These are phyloP conservation scores for Nyctibius bracteatus DNA, from an alignment of 2,113 vertebrate species.

Conservation along the genomic window DNA sequence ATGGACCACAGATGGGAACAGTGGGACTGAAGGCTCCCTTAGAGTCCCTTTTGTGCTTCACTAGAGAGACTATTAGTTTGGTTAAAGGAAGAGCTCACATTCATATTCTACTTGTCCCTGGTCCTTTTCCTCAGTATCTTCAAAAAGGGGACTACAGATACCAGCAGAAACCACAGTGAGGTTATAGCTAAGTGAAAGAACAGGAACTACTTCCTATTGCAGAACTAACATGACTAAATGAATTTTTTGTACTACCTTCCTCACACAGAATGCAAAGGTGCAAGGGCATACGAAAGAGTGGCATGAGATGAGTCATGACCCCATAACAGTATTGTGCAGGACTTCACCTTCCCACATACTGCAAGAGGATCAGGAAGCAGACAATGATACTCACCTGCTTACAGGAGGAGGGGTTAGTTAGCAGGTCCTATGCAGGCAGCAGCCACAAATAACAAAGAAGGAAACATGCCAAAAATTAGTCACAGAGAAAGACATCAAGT, in stretches of 20 bases:
- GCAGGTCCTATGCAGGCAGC: slow-evolving; percentile 90
- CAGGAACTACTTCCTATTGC: background rate
- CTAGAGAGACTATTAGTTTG: background rate
- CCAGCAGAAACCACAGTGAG: background rate
- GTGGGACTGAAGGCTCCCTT: background rate
- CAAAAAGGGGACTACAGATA: background rate
- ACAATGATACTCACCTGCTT: slow-evolving; percentile 86
- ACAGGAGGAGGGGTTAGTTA: slow-evolving; percentile 89
- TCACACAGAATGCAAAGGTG: background rate
- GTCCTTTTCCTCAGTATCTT: background rate
- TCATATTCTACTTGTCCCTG: background rate
- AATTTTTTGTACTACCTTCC: background rate
- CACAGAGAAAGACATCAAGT: slow-evolving; percentile 66
- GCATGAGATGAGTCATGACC: background rate
- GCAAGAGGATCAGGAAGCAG: background rate
- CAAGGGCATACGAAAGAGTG: background rate
- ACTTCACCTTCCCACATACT: background rate
- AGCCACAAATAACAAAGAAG: slow-evolving; percentile 78
- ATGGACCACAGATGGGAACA: background rate
- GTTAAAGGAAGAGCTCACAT: background rate
- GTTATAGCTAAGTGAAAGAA: background rate
- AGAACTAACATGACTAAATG: background rate
- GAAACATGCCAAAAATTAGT: slow-evolving; percentile 85
- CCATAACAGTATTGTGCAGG: background rate
- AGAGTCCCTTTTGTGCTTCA: background rate